Evolutionary conservation across 2,888 invertebrate species (phyloP).

Genomic region (Crossocerus cetratus): DNA sequence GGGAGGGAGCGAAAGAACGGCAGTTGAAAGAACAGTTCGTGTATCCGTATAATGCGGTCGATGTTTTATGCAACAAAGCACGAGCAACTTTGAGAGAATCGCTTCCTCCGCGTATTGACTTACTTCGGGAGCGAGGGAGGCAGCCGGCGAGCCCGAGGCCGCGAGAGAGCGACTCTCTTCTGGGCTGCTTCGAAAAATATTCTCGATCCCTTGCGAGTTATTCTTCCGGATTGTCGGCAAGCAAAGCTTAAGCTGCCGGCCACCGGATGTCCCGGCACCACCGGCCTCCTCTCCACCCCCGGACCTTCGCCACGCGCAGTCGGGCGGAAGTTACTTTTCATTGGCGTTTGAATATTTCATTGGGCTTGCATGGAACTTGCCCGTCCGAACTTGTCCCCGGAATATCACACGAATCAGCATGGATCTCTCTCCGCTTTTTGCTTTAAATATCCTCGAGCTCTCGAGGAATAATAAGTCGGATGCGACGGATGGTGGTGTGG

Average conservation of each 20-base stretch:
- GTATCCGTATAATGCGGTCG: not conserved
- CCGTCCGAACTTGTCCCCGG: not conserved
- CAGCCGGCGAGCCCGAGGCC: too few species aligned
- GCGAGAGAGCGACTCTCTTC: too few species aligned
- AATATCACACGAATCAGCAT: too few species aligned
- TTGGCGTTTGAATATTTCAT: conserved; percentile 48
- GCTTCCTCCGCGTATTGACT: conserved; percentile 23
- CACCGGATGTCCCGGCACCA: too few species aligned
- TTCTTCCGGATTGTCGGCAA: conserved; percentile 26
- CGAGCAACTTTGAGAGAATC: not conserved
- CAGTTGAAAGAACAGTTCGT: conserved; percentile 9
- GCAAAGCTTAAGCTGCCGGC: not conserved
- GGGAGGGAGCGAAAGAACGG: not conserved
- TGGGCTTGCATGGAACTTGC: conserved; percentile 17
- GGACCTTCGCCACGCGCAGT: not conserved
- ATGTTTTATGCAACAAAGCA: conserved; percentile 34
- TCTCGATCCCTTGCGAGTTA: conserved; percentile 12
- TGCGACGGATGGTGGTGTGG: too few species aligned
- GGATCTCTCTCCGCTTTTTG: too few species aligned
- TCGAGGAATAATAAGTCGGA: too few species aligned
- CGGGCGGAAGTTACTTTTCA: conserved; percentile 32
- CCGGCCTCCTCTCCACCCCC: too few species aligned
- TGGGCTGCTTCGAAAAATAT: conserved; percentile 21
- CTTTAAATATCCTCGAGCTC: too few species aligned
- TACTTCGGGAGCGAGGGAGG: not conserved